These are phyloP conservation scores for Eupithecia insigniata DNA, from an alignment of 2,888 invertebrate species.

Conservation along the genomic window DNA sequence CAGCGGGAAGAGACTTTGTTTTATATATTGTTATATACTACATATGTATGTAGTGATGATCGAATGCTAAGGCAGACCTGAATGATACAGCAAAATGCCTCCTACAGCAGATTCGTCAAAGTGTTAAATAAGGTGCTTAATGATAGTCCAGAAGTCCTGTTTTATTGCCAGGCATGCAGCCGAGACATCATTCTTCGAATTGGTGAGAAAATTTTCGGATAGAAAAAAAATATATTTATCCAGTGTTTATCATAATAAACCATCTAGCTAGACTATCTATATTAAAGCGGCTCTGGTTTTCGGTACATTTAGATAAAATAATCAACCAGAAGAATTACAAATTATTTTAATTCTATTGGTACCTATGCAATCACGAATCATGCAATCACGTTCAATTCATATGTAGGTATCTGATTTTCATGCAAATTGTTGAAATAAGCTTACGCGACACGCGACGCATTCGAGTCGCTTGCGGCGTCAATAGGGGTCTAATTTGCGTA, in stretches of 20 bases:
- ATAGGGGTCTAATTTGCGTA: slow-evolving; percentile 71
- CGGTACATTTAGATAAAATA: not conserved
- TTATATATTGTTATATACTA: too few species aligned
- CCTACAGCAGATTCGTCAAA: not conserved
- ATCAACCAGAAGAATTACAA: not conserved
- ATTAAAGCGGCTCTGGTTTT: not conserved
- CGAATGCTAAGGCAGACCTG: not conserved
- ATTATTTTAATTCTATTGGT: not conserved
- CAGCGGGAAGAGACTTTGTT: too few species aligned
- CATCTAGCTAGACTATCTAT: not conserved
- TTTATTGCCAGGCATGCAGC: not conserved
- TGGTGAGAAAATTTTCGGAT: not conserved
- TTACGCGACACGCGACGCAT: slow-evolving; percentile 65
- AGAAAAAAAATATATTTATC: not conserved
- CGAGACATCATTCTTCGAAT: not conserved
- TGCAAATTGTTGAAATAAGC: slow-evolving; percentile 63
- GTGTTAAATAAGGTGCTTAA: not conserved
- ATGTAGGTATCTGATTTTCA: slow-evolving; percentile 63
- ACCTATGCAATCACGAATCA: not conserved
- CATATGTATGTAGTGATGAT: too few species aligned
- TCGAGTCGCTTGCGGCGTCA: slow-evolving; percentile 64
- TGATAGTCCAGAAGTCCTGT: not conserved
- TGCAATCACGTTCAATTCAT: slow-evolving; percentile 50
- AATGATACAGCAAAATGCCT: not conserved
- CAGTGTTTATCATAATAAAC: too few species aligned